Conservation (phyloP, 2,797 vertebrate genomes). For the Cyprinella venusta region DNA sequence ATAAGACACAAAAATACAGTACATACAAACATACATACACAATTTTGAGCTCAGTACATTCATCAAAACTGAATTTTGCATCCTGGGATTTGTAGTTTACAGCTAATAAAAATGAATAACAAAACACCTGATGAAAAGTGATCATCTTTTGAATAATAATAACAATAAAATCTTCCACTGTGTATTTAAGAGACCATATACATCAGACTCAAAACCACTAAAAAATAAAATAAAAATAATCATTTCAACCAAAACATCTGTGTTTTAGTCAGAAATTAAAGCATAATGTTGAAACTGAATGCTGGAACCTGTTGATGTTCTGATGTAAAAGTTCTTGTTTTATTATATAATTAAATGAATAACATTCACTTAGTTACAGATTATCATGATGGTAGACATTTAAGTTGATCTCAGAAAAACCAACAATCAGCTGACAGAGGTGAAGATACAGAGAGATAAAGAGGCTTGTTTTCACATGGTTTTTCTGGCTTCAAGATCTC, state of each 20-base stretch:
- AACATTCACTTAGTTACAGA: slow-evolving; percentile 57
- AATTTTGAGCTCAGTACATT: slow-evolving; percentile 9
- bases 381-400: slow-evolving; percentile 52
- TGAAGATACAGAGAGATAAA: slow-evolving; percentile 33
- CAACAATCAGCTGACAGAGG: slow-evolving; percentile 31
- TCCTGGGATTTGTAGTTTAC: neutral
- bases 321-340: slow-evolving; percentile 47
- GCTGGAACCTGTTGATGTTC: slow-evolving; percentile 5
- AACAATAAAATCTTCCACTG: slow-evolving; percentile 36
- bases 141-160: slow-evolving; percentile 18
- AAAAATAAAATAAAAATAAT: neutral
- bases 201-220: neutral
- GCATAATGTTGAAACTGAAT: neutral
- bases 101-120: neutral
- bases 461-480: slow-evolving; percentile 26
- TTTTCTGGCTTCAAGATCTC: slow-evolving; percentile 27
- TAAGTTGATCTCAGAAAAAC: slow-evolving; percentile 44
- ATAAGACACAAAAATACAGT: neutral
- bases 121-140: slow-evolving; percentile 50
- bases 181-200: neutral
- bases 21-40: neutral
- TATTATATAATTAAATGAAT: slow-evolving; percentile 52
- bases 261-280: neutral
- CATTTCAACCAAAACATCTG: neutral
- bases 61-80: neutral